Evolutionary conservation across 2,113 vertebrate species (phyloP), one percentile per base, ranked within the genome.

Genomic region (Rhombomys opimus): DNA sequence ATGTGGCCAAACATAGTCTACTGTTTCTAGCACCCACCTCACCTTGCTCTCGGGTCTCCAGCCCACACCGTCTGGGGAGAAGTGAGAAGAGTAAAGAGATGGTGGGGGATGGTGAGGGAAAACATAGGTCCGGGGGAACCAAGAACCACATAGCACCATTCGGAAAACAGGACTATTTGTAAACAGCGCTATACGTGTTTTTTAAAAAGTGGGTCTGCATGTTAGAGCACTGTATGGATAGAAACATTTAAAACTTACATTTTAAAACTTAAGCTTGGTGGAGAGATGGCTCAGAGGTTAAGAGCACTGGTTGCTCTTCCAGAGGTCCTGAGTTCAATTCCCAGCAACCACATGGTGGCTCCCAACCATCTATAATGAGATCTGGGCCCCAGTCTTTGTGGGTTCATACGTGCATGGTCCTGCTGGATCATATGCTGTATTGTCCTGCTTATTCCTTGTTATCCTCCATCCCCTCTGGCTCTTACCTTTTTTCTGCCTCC

Each of bases 141-240:
- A 70, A 68, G 25, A 4, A 54, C 22, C 30, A 89, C 13, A 5
- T 91, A 5, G 27, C 14, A 87, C 13, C 63, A 94, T 20, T 92
- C 20, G 61, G 73, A 96, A 93, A 72, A 81, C 52, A 94, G 50
- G 30, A 75, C 41, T 52, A 41, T 84, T 80, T 90, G 54, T 94
- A 32, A 87, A 38, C 17, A 17, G 27, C 15, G 38, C 78, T 61
- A 75, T 81, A 88, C 13, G 17, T 67, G 89, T 59, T 96, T 78
- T 41, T 46, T 46, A 46, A 57, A 23, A 86, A 81, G 30, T 81
- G n/a, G 15, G 46, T 32, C 14, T 20, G 1, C 41, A 65, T 72
- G 35, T 72, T 89, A 61, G 85, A 77, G 77, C n/a, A 10, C 52
- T 35, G 86, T 15, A 32, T 9, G 22, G 61, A 61, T 82, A 65